A percentile compares a stretch with the other conserved stretches of the same genome.
Evolutionary conservation across 2,888 invertebrate genomes (phyloP).

Genomic region (Mimachlamys varia): DNA sequence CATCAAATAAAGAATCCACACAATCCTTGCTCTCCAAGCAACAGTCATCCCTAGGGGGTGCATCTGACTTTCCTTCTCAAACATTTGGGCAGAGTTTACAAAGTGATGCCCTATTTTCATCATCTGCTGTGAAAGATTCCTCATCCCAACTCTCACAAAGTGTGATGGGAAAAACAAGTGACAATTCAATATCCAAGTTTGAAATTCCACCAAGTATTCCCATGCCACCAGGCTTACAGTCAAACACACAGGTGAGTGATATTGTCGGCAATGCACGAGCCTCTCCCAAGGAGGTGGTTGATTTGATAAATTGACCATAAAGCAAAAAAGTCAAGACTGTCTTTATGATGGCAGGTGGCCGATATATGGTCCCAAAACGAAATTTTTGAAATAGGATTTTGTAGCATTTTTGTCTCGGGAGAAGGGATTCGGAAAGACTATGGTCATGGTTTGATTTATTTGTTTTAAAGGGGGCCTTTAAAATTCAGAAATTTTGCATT

Average conservation of each 20-base stretch:
- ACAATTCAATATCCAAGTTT: slow-evolving; percentile 64
- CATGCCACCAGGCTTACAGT: slow-evolving; percentile 69
- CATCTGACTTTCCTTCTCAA: slow-evolving; percentile 57
- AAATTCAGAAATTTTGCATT: too few relatives aligned
- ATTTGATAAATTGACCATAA: too few relatives aligned
- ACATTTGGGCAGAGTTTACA: slow-evolving; percentile 63
- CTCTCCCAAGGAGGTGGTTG: too few relatives aligned
- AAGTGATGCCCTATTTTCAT: slow-evolving; percentile 63
- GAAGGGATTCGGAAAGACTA: too few relatives aligned
- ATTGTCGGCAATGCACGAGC: neutral
- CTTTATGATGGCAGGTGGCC: too few relatives aligned
- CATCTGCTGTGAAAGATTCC: slow-evolving; percentile 57
- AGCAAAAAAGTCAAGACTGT: too few relatives aligned
- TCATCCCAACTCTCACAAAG: slow-evolving; percentile 54
- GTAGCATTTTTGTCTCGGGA: too few relatives aligned
- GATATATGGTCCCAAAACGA: too few relatives aligned
- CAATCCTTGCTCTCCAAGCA: slow-evolving; percentile 48
- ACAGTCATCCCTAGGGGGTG: slow-evolving; percentile 50
- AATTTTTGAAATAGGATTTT: too few relatives aligned
- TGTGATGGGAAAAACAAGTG: slow-evolving; percentile 62
- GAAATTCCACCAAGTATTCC: slow-evolving; percentile 73
- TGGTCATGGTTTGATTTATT: too few relatives aligned
- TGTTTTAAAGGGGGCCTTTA: too few relatives aligned
- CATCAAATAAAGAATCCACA: slow-evolving; percentile 46
- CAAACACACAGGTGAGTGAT: slow-evolving; percentile 56